A percentile compares a stretch with the other conserved stretches of the same genome.
These are phyloP conservation scores for Cyrtodaria siliqua DNA, from an alignment of 2,888 invertebrate species.

Conservation along the genomic window DNA sequence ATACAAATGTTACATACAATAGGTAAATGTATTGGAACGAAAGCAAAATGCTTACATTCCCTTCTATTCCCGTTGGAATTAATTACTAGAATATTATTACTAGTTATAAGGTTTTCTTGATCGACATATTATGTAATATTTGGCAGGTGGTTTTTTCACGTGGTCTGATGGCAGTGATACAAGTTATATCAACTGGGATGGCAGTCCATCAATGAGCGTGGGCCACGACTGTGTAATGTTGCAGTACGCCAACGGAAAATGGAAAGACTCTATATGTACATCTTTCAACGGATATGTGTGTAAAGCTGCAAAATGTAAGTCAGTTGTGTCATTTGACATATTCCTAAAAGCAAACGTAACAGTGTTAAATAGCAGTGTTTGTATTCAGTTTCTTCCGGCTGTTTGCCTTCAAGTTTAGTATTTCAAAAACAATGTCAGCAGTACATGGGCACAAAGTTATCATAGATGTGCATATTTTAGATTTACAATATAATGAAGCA, in stretches of 20 bases:
- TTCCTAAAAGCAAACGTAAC: not conserved
- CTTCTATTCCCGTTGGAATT: too few species aligned
- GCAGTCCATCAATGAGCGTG: not conserved
- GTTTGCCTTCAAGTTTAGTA: too few species aligned
- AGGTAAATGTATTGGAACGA: too few species aligned
- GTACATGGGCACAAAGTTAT: too few species aligned
- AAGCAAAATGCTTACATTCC: too few species aligned
- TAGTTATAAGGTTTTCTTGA: too few species aligned
- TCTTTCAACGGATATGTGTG: conserved; percentile 65
- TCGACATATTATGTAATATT: too few species aligned
- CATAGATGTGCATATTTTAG: too few species aligned
- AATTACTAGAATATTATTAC: too few species aligned
- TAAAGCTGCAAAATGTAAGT: conserved; percentile 67
- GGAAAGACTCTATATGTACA: conserved; percentile 68
- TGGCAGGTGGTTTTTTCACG: conserved; percentile 66
- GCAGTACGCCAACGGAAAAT: conserved; percentile 49
- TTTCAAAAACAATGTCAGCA: too few species aligned
- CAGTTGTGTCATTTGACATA: not conserved
- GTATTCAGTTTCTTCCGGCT: not conserved
- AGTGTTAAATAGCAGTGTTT: not conserved
- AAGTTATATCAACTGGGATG: conserved; percentile 70
- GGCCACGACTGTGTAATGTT: conserved; percentile 48
- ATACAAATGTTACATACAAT: too few species aligned
- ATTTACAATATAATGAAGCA: too few species aligned
- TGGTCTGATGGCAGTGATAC: conserved; percentile 71